Evolutionary conservation across 2,888 invertebrate genomes (phyloP).

Genomic region (Seira ritae): DNA sequence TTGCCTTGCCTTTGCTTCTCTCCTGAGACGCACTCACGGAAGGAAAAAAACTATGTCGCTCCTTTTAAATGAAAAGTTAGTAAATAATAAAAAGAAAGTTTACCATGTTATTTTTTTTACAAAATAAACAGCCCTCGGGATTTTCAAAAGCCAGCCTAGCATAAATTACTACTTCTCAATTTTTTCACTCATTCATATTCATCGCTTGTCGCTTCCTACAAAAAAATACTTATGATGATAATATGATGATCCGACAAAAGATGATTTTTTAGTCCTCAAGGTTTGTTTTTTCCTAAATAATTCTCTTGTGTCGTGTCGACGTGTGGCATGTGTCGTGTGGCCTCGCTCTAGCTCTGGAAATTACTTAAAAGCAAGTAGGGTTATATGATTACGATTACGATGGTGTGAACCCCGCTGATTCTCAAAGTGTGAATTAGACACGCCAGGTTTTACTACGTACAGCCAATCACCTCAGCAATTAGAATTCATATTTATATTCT

Average conservation of each 20-base stretch:
- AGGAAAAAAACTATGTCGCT: neutral
- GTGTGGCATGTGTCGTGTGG: no score
- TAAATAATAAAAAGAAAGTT: no score
- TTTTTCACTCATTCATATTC: constrained; percentile 51
- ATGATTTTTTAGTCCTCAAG: neutral
- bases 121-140: neutral
- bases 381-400: neutral
- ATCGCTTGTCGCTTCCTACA: constrained; percentile 13
- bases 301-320: no score
- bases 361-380: no score
- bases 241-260: neutral
- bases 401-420: constrained; percentile 44
- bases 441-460: no score
- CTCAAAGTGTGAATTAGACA: neutral
- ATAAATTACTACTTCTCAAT: neutral
- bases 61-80: neutral
- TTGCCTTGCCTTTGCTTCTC: no score
- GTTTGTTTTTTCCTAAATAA: neutral
- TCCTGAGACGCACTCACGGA: no score
- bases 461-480: no score
- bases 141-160: neutral
- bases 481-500: no score
- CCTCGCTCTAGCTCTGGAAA: no score
- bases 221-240: neutral
- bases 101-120: neutral